Base-by-base conservation (phyloP, 2,888 invertebrate genomes). In the Ecdyonurus torrentis region DNA sequence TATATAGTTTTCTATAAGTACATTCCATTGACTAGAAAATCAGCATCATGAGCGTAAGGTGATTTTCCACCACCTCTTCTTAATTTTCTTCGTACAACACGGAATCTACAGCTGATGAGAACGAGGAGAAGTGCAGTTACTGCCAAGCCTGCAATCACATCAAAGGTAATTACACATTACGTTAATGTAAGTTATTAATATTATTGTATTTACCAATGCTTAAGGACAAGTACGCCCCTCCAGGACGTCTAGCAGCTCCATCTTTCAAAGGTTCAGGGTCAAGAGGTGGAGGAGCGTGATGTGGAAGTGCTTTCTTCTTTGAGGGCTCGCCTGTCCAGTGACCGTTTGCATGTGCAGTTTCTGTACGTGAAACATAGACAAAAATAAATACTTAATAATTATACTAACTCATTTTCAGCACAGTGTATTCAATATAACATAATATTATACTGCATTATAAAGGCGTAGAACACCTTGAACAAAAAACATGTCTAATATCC, bases 1-100 rank as follows among this genome's bases (percentile, higher is more conserved):
- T n/a, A n/a, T n/a, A n/a, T n/a, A 15, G 37, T 37, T 7, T 18
- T 70, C 81, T 85, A 93, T 73, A 96, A 84, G 78, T 96, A 97
- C 95, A 97, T 96, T 71, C 96, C 96, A 77, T 97, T 96, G 69
- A 97, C 95, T 70, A 97, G 81, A 77, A 95, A 96, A 79, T 96
- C 96, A 0, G 95, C 93, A 77, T 96, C 96, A 74, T 94, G 91
- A 37, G 91, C 88, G 72, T 89, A 88, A 20, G 87, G 83, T 61
- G 86, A 83, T 74, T 90, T 87, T 64, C 89, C 87, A 60, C 88
- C 86, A 69, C 89, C 83, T 66, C 86, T 80, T 65, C 89, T 81
- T 63, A 89, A 79, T 68, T 89, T 81, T 63, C 81, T 75, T 63
- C 74, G 72, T 20, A 92, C 86, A 64, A 87, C 86, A 68, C 90